These are phyloP conservation scores for Microctenopoma lineatum DNA, from an alignment of 2,797 vertebrate genomes.

Conservation along the genomic window DNA sequence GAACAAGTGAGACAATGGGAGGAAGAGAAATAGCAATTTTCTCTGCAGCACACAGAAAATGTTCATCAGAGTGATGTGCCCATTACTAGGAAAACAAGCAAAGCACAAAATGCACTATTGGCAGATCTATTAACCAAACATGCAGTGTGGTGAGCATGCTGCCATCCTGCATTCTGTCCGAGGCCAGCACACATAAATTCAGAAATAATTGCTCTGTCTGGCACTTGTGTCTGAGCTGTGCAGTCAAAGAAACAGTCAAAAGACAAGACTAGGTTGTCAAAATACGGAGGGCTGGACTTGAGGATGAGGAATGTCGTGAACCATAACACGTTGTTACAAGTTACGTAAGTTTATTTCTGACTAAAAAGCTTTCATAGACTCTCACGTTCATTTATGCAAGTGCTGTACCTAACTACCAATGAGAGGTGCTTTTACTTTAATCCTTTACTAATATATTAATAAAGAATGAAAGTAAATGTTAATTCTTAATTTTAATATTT, in stretches of 20 bases:
- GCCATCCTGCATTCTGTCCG: conserved; percentile 45
- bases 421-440: background rate
- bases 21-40: conserved; percentile 62
- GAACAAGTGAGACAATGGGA: conserved; percentile 32
- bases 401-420: background rate
- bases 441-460: background rate
- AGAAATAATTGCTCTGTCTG: conserved; percentile 29
- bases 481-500: background rate
- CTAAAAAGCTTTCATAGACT: conserved; percentile 2
- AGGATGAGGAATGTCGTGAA: conserved; percentile 17
- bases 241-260: conserved; percentile 22
- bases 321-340: conserved; percentile 15
- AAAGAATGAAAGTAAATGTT: too few species aligned
- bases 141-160: conserved; percentile 46
- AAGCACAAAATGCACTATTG: conserved; percentile 63
- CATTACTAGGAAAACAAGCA: conserved; percentile 72
- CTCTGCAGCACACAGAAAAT: conserved; percentile 63
- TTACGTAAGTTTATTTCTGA: conserved; percentile 24
- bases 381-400: background rate
- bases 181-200: conserved; percentile 29
- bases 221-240: background rate
- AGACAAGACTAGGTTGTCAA: conserved; percentile 45
- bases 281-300: background rate
- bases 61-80: conserved; percentile 64
- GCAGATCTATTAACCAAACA: conserved; percentile 69